A percentile compares a stretch with the other conserved stretches of the same genome.
phyloP scores from a whole-genome alignment of 2,113 vertebrate genomes.

The Brachionichthys hirsutus region DNA sequence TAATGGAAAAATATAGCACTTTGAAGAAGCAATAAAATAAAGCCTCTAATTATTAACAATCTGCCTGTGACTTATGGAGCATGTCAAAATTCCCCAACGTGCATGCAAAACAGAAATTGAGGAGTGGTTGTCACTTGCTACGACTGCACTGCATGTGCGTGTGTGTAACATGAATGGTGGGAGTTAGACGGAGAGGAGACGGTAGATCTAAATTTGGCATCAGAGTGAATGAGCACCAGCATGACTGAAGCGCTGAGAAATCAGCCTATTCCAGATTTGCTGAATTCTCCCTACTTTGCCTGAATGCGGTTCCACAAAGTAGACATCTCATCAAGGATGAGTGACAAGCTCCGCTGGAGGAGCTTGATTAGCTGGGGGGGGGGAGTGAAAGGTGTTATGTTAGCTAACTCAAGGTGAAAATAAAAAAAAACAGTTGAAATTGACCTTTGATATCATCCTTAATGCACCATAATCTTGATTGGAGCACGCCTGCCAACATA shows the following conservation, averaged over 20 bases:
- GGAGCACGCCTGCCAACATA: too few species aligned
- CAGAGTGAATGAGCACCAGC: slow-evolving; percentile 8
- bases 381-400: neutral
- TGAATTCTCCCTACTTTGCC: slow-evolving; percentile 3
- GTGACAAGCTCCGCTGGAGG: slow-evolving; percentile 5
- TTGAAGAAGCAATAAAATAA: too few species aligned
- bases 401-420: neutral
- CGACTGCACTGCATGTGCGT: slow-evolving; percentile 2
- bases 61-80: too few species aligned
- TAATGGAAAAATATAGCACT: neutral
- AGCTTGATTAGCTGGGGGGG: neutral
- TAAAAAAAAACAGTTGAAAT: too few species aligned
- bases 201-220: slow-evolving; percentile 15
- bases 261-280: neutral
- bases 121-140: neutral
- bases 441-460: too few species aligned
- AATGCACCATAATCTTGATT: too few species aligned
- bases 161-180: neutral
- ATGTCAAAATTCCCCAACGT: neutral
- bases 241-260: too few species aligned
- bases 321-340: slow-evolving; percentile 20
- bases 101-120: neutral
- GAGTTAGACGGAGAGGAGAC: neutral
- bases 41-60: too few species aligned
- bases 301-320: neutral